phyloP scores from a whole-genome alignment of 2,113 vertebrate genomes.

The Epinephelus fuscoguttatus region DNA sequence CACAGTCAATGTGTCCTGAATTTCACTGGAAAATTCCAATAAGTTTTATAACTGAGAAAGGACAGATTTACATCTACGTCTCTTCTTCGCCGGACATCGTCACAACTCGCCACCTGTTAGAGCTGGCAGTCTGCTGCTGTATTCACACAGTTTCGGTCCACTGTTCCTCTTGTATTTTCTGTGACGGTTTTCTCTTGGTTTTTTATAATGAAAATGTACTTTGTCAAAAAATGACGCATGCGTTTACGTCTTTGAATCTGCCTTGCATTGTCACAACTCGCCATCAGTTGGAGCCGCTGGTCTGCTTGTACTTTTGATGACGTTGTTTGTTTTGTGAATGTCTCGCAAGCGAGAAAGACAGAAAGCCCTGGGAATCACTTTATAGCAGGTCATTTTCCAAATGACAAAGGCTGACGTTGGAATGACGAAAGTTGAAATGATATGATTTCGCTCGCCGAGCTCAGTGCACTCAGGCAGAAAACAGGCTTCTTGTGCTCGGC shows the following conservation, averaged over 20 bases:
- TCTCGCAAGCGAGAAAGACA: slow-evolving; percentile 12
- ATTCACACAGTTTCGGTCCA: neutral
- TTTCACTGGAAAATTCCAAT: too few species aligned
- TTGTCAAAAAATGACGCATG: neutral
- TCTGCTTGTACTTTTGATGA: neutral
- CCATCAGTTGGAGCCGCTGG: neutral
- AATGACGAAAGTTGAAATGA: slow-evolving; percentile 76
- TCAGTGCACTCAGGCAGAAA: slow-evolving; percentile 57
- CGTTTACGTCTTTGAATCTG: neutral
- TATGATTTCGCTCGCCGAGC: slow-evolving; percentile 74
- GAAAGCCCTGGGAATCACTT: slow-evolving; percentile 44
- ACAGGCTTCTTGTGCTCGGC: slow-evolving; percentile 57
- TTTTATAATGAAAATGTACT: neutral
- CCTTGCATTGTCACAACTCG: neutral
- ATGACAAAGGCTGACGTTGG: slow-evolving; percentile 72
- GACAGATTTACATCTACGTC: neutral
- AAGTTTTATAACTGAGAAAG: neutral
- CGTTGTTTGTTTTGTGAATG: slow-evolving; percentile 7
- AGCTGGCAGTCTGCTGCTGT: neutral
- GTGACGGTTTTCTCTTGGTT: neutral
- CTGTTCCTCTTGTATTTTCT: neutral
- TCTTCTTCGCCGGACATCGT: neutral
- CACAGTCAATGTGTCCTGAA: too few species aligned
- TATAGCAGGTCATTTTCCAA: slow-evolving; percentile 67
- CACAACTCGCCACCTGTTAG: neutral